These are phyloP conservation scores for Ia io DNA, from an alignment of 2,113 vertebrate genomes.

Conservation along the genomic window DNA sequence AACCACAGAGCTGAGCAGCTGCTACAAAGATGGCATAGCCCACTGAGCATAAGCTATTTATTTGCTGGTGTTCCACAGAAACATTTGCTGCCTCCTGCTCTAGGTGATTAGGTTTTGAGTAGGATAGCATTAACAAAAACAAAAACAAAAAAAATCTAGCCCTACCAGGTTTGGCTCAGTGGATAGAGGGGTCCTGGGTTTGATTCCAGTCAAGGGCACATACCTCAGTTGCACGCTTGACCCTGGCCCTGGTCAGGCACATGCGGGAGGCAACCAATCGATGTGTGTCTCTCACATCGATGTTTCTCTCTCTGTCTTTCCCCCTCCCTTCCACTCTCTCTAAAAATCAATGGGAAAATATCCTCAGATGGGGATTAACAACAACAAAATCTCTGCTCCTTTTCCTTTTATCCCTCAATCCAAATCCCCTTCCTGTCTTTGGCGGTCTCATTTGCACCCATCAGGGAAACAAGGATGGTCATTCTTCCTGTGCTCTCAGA, in stretches of 20 bases:
- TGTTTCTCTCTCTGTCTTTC: too few species aligned
- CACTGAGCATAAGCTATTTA: too few species aligned
- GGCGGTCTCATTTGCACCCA: neutral
- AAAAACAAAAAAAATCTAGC: neutral
- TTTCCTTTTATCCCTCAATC: neutral
- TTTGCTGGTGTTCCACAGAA: neutral
- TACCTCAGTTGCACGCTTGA: too few species aligned
- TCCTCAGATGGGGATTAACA: too few species aligned
- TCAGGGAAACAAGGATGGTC: neutral
- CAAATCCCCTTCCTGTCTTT: neutral
- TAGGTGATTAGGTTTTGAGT: neutral
- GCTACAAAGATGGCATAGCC: fast-evolving
- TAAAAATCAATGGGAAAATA: too few species aligned
- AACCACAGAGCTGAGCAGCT: neutral
- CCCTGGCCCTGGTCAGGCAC: too few species aligned
- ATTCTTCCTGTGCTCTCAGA: slow-evolving; percentile 71
- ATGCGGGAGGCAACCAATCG: too few species aligned
- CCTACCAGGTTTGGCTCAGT: too few species aligned
- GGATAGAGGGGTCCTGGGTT: too few species aligned
- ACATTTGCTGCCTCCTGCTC: neutral
- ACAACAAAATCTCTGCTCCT: neutral
- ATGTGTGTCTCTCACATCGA: too few species aligned
- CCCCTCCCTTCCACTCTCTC: too few species aligned
- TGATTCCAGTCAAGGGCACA: too few species aligned
- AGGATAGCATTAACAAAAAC: neutral